phyloP scores from a whole-genome alignment of 2,888 invertebrate species.

The Tenthredo notha region DNA sequence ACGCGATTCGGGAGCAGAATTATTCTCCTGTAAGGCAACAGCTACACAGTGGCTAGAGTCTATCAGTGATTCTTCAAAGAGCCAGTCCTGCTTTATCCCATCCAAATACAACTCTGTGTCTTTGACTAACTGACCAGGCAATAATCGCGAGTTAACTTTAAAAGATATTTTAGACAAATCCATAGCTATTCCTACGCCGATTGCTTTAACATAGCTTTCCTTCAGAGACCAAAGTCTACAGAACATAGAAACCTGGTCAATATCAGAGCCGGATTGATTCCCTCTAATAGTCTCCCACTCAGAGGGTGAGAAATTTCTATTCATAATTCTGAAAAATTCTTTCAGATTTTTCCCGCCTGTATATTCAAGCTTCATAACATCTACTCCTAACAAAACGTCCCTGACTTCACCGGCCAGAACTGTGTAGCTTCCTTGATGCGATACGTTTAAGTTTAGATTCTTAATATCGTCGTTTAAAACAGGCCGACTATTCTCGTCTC shows the following conservation, averaged over 20 bases:
- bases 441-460: constrained; percentile 88
- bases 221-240: constrained; percentile 96
- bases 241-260: constrained; percentile 88
- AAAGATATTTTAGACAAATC: constrained; percentile 90
- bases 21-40: constrained; percentile 81
- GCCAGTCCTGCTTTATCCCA: constrained; percentile 83
- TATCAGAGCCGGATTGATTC: constrained; percentile 79
- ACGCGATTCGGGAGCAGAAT: constrained; percentile 59
- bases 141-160: constrained; percentile 79
- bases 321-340: constrained; percentile 95
- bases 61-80: constrained; percentile 91
- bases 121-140: constrained; percentile 77
- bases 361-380: constrained; percentile 94
- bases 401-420: constrained; percentile 87
- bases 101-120: constrained; percentile 86
- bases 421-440: constrained; percentile 93
- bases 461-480: constrained; percentile 74
- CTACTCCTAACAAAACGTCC: constrained; percentile 85
- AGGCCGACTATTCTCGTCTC: constrained; percentile 88
- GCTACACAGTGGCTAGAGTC: constrained; percentile 89
- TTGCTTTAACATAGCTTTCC: constrained; percentile 96
- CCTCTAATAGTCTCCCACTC: constrained; percentile 91
- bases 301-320: constrained; percentile 86
- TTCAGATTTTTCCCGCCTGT: constrained; percentile 84
- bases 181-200: constrained; percentile 91